These are phyloP conservation scores for Mormyrus lacerda DNA, from an alignment of 2,113 vertebrate species.

Conservation along the genomic window DNA sequence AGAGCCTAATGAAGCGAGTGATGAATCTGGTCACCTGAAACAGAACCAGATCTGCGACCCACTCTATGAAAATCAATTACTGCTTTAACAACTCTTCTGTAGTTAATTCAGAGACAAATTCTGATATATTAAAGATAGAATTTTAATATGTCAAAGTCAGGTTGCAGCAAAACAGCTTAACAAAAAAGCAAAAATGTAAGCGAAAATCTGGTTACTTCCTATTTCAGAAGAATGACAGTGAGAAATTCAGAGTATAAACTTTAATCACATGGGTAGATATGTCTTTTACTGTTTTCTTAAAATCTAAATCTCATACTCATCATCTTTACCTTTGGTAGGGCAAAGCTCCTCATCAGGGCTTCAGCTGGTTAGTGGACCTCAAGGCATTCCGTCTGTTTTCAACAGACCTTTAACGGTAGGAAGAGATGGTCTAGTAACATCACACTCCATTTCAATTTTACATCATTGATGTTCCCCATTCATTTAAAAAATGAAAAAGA, in stretches of 20 bases:
- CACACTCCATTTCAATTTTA: neutral
- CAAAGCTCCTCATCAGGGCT: neutral
- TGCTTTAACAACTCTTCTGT: neutral
- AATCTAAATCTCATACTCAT: neutral
- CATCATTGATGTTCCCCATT: neutral
- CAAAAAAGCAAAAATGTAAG: neutral
- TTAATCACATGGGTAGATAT: neutral
- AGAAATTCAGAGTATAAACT: neutral
- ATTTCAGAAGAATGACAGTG: neutral
- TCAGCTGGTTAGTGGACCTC: conserved; percentile 7
- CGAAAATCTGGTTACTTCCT: neutral
- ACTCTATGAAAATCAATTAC: neutral
- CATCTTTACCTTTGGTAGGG: neutral
- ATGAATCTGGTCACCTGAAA: neutral
- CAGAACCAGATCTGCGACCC: neutral
- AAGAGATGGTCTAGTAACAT: neutral
- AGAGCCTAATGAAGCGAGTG: neutral
- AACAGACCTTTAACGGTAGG: neutral
- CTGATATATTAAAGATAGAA: neutral
- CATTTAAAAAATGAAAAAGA: conserved; percentile 21
- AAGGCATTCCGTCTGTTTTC: neutral
- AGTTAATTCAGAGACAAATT: neutral
- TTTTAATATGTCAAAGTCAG: neutral
- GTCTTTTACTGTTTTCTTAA: neutral
- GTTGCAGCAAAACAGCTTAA: neutral